Conservation (phyloP, 1,140 invertebrate species). For the Bombus waltoni region DNA sequence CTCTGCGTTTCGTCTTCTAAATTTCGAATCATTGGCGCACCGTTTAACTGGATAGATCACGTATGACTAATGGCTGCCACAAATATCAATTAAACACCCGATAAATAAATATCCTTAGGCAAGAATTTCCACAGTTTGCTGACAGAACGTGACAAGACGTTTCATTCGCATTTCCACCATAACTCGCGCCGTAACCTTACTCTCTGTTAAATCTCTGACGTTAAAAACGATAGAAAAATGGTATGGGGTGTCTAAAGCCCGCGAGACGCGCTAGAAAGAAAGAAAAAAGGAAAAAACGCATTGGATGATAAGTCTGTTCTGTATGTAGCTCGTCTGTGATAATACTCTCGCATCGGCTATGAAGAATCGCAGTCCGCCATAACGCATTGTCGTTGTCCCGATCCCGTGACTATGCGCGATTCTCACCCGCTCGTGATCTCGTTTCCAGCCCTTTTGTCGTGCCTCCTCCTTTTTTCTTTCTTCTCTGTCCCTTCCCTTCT, state of each 20-base stretch:
- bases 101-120: no score
- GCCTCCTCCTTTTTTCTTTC: constrained; percentile 11
- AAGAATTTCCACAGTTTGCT: no score
- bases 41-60: no score
- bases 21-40: no score
- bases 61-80: no score
- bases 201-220: not conserved
- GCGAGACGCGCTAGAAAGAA: not conserved
- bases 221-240: not conserved
- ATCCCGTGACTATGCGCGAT: constrained; percentile 25
- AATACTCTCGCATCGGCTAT: constrained; percentile 50
- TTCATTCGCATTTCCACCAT: not conserved
- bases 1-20: no score
- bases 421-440: constrained; percentile 50
- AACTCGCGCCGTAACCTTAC: not conserved
- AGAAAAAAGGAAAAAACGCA: not conserved
- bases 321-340: constrained; percentile 8
- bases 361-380: constrained; percentile 34
- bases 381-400: constrained; percentile 30
- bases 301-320: constrained; percentile 12
- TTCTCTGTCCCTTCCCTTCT: not conserved
- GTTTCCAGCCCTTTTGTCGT: constrained; percentile 45
- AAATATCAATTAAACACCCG: no score
- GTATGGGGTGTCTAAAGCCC: not conserved
- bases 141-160: no score